Evolutionary conservation across 2,797 vertebrate genomes (phyloP), one percentile per base, ranked within the genome.

Genomic region (Chiloscyllium punctatum): DNA sequence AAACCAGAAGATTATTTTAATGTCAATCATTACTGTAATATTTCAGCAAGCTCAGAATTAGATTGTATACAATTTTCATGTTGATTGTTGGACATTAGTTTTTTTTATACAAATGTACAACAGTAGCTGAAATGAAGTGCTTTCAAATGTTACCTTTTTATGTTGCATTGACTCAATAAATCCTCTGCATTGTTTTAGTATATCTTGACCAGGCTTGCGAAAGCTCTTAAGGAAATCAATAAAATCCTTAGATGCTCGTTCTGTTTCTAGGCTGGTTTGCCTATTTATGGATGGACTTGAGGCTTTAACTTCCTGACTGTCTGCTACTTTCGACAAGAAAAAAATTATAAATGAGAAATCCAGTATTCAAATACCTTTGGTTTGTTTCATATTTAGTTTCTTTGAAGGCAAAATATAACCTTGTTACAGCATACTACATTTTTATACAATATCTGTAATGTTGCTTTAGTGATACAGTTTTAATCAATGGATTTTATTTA

Each of bases 221-320:
- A 98, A 98, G 0, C 97, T 98, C 97, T 99, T 99, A 96, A 99
- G 97, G 97, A 99, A 99, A n/a, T 99, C 99, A 79, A 98, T 96
- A 96, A 99, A 99, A 95, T 99, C 99, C 97, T 97, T 98, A 96
- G 99, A 98, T 51, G 98, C 99, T 15, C 98, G 97, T 96, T 99
- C 99, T 0, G 99, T 98, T 96, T 99, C 99, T 0, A 99, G 97
- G 97, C 99, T 99, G 95, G 98, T 97, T 90, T 98, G 99, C 95
- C 98, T 98, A 97, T 98, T 98, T 72, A 99, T 97, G 53, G 98
- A 98, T 0, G 99, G 99, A 96, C 99, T 99, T 95, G 99, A 97
- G 3, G 98, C 97, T 96, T 98, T 99, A 42, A 97, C 97, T 96
- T 99, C 99, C 62, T 98, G 98, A 96, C 98, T 97, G 96, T 99